Percentiles rank a stretch among this genome's conserved stretches.
phyloP scores from a whole-genome alignment of 2,113 vertebrate genomes.

The Acinonyx jubatus region DNA sequence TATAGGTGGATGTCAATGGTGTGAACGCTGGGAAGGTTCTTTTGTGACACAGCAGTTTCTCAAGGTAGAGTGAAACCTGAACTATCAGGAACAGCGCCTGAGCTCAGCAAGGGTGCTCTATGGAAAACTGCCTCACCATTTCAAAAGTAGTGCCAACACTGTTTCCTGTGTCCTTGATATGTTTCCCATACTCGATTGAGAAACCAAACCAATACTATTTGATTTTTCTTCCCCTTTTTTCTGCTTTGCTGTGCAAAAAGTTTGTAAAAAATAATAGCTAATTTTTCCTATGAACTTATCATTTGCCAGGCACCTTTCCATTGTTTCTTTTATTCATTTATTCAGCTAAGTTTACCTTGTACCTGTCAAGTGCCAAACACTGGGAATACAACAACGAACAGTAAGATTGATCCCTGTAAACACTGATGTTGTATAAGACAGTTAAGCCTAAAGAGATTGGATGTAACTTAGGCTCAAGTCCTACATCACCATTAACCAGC shows the following conservation, averaged over 20 bases:
- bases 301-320: background rate
- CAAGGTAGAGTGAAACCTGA: background rate
- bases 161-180: background rate
- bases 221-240: background rate
- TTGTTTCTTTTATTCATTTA: background rate
- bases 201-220: background rate
- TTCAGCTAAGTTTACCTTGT: background rate
- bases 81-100: background rate
- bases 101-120: conserved; percentile 8
- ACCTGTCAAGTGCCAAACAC: background rate
- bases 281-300: background rate
- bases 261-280: background rate
- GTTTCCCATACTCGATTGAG: background rate
- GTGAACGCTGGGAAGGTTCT: background rate
- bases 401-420: rapidly evolving
- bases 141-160: background rate
- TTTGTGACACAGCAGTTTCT: background rate
- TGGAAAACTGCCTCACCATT: background rate
- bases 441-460: no score
- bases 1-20: background rate
- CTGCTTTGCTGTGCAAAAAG: background rate
- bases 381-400: background rate
- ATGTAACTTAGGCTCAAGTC: background rate
- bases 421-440: rapidly evolving
- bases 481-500: background rate